phyloP scores from a whole-genome alignment of 2,888 invertebrate genomes.

The Deilephila elpenor region DNA sequence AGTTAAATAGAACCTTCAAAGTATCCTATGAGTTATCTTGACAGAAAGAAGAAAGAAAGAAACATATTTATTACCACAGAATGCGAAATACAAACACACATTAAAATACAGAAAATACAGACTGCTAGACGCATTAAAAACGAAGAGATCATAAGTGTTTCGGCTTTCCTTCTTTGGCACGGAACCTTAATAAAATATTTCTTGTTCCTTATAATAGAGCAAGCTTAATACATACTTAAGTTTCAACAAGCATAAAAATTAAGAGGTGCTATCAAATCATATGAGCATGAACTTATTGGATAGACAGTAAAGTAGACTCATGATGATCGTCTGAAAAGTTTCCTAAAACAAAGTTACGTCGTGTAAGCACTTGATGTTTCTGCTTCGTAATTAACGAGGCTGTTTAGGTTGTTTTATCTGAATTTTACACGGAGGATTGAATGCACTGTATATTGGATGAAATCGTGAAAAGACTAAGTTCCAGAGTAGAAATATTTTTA shows the following conservation, averaged over 20 bases:
- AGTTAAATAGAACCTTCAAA: too few species aligned
- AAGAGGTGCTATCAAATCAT: neutral
- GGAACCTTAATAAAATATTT: neutral
- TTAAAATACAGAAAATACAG: too few species aligned
- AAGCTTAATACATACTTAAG: neutral
- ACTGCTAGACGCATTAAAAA: too few species aligned
- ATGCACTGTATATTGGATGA: too few species aligned
- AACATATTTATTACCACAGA: too few species aligned
- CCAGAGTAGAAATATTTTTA: too few species aligned
- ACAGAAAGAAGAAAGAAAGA: too few species aligned
- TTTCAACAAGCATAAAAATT: neutral
- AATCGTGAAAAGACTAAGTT: too few species aligned
- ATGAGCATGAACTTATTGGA: neutral
- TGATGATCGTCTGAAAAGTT: slow-evolving; percentile 10
- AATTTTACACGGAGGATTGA: neutral
- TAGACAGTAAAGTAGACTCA: neutral
- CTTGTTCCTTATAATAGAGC: neutral
- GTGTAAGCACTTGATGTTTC: neutral
- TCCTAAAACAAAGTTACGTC: neutral
- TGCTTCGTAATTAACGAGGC: neutral
- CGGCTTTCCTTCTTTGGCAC: too few species aligned
- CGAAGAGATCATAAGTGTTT: too few species aligned
- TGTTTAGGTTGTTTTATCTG: neutral
- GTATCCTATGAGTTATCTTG: too few species aligned
- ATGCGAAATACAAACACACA: too few species aligned